phyloP scores from a whole-genome alignment of 2,888 invertebrate species.

The Chrysolina oricalcia region DNA sequence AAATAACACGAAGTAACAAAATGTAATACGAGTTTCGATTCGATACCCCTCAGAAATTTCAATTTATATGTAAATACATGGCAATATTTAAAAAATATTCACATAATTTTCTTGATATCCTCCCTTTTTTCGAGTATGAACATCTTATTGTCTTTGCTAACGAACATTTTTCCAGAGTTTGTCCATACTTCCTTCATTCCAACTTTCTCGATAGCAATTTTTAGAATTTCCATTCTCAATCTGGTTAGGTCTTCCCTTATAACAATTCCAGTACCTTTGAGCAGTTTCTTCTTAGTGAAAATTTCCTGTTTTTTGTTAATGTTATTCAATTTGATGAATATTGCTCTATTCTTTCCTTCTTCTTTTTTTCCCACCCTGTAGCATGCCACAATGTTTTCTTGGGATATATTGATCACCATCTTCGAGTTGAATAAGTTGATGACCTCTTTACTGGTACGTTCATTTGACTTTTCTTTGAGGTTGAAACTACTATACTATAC shows the following conservation, averaged over 20 bases:
- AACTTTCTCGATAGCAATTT: neutral
- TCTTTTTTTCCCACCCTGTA: neutral
- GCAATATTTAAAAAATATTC: no score
- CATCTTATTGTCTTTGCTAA: neutral
- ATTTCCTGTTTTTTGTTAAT: neutral
- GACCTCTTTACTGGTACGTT: constrained; percentile 10
- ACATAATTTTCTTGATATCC: neutral
- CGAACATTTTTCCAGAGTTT: neutral
- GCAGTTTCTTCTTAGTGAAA: neutral
- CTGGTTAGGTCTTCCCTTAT: neutral
- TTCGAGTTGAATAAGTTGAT: neutral
- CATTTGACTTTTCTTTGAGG: constrained; percentile 9
- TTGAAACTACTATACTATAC: neutral
- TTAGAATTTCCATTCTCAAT: neutral
- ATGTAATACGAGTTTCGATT: neutral
- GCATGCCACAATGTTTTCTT: neutral
- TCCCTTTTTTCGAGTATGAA: no score
- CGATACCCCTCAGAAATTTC: constrained; percentile 3
- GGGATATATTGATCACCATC: constrained; percentile 11
- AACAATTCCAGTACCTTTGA: neutral
- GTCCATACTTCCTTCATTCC: neutral
- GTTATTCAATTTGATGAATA: neutral
- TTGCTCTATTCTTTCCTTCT: neutral
- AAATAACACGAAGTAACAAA: neutral
- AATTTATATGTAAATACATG: neutral